These are phyloP conservation scores for Adrianichthys oophorus DNA, from an alignment of 2,797 vertebrate species.

Conservation along the genomic window DNA sequence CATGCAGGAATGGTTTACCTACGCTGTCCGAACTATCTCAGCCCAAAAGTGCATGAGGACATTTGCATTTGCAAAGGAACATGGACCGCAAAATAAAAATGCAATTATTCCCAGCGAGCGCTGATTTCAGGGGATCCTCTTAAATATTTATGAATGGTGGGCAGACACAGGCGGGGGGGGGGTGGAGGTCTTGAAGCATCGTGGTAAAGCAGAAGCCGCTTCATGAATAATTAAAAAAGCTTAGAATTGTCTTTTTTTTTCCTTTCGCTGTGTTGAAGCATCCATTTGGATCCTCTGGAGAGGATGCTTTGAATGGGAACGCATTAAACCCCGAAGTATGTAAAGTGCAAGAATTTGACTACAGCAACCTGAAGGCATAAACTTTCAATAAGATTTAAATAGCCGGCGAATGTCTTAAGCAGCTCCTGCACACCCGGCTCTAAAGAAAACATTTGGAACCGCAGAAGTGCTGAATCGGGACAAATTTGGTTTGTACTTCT, in stretches of 20 bases:
- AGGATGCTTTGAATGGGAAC: conserved; percentile 9
- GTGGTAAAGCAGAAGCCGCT: conserved; percentile 21
- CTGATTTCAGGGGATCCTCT: conserved; percentile 16
- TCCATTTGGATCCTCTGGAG: background rate
- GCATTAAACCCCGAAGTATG: conserved; percentile 12
- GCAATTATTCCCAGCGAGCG: conserved; percentile 24
- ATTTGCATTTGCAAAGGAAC: conserved; percentile 28
- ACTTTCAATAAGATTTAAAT: conserved; percentile 55
- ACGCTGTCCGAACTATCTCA: too few species aligned
- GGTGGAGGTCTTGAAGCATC: conserved; percentile 40
- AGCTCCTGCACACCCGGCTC: conserved; percentile 6
- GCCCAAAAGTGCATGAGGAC: background rate
- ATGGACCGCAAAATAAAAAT: conserved; percentile 8
- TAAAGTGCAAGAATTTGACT: conserved; percentile 44
- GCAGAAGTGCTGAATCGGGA: too few species aligned
- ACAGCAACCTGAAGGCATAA: conserved; percentile 6
- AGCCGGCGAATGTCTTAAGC: background rate
- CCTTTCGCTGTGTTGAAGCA: conserved; percentile 18
- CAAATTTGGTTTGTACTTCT: too few species aligned
- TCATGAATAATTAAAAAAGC: conserved; percentile 62
- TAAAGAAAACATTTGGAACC: too few species aligned
- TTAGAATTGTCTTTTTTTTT: conserved; percentile 34
- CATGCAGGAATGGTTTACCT: background rate
- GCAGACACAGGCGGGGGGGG: conserved; percentile 14
- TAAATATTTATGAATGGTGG: conserved; percentile 41